Evolutionary conservation across 2,888 invertebrate genomes (phyloP), one percentile per base, ranked within the genome.

Genomic region (Spicauda simplicius): DNA sequence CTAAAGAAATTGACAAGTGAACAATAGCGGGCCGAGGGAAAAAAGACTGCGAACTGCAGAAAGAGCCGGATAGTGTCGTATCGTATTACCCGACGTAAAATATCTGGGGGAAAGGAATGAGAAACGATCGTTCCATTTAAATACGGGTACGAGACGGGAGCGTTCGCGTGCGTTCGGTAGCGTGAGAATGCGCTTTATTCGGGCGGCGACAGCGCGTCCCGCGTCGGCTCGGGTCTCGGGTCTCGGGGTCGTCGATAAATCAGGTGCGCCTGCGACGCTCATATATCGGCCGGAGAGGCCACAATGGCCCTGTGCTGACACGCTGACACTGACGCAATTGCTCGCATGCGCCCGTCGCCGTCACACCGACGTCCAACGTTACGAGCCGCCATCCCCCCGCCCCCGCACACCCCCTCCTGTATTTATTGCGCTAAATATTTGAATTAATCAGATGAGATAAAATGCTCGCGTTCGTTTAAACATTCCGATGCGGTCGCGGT

Each of bases 1-100:
- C 93, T 89, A 91, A 93, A 93, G 91, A 90, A 93, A 92, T 92
- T 92, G 93, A 93, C 91, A 92, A 91, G 91, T 93, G 93, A 91
- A 93, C 93, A 93, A 93, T 93, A 91, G 92, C 87, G 82, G 83
- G 79, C 77, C 82, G 79, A 82, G 81, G 86, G 85, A 81, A 88
- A 91, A 91, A 91, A 90, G 84, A 88, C 83, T 78, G 86, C 85
- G 87, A 88, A 87, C 87, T 80, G 87, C 87, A 91, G 91, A 92
- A 91, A 89, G 90, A 88, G 91, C 91, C 89, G 92, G 91, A 91
- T 92, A 91, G 92, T 92, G 90, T 91, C 90, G 92, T 93, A 92
- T 93, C 93, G 93, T 91, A 91, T 93, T 92, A 92, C 93, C 84
- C 87, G 90, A 91, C 91, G 91, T 91, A 89, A 92, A 92, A 91